A percentile compares a stretch with the other conserved stretches of the same genome.
Conservation (phyloP, 2,888 invertebrate genomes). For the Craniophora ligustri region DNA sequence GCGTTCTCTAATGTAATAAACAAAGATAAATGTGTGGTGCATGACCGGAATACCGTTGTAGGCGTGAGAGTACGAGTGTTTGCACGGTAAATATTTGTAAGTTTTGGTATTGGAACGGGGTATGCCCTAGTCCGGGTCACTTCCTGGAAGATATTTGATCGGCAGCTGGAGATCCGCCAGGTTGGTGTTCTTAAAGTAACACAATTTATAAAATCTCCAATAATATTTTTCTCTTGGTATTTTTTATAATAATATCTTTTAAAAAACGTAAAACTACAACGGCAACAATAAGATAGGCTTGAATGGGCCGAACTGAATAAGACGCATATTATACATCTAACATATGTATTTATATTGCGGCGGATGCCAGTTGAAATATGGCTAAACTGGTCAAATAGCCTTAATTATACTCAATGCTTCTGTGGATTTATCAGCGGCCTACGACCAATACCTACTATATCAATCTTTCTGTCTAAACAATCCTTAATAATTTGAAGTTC, state of each 20-base stretch:
- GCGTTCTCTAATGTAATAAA: conserved; percentile 28
- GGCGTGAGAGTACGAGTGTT: conserved; percentile 37
- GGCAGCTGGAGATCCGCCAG: conserved; percentile 44
- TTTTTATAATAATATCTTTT: too few species aligned
- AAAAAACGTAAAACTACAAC: too few species aligned
- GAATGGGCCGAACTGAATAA: too few species aligned
- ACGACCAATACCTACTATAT: neutral
- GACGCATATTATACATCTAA: too few species aligned
- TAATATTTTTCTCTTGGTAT: too few species aligned
- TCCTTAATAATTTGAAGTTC: neutral
- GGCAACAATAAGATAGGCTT: too few species aligned
- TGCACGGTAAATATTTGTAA: conserved; percentile 23
- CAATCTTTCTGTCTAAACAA: too few species aligned
- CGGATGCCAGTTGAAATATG: too few species aligned
- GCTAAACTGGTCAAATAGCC: too few species aligned
- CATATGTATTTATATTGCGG: too few species aligned
- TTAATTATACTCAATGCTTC: too few species aligned
- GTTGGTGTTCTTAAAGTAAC: conserved; percentile 22
- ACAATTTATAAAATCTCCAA: too few species aligned
- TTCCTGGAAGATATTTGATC: conserved; percentile 25
- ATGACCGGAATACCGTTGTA: conserved; percentile 38
- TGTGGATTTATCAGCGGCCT: neutral
- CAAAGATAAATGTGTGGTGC: conserved; percentile 32
- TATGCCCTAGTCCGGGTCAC: conserved; percentile 39
- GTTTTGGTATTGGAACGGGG: conserved; percentile 27